Percentiles rank a stretch among this genome's conserved stretches.
Evolutionary conservation across 2,113 vertebrate genomes (phyloP).

Genomic region (Oreochromis aureus): DNA sequence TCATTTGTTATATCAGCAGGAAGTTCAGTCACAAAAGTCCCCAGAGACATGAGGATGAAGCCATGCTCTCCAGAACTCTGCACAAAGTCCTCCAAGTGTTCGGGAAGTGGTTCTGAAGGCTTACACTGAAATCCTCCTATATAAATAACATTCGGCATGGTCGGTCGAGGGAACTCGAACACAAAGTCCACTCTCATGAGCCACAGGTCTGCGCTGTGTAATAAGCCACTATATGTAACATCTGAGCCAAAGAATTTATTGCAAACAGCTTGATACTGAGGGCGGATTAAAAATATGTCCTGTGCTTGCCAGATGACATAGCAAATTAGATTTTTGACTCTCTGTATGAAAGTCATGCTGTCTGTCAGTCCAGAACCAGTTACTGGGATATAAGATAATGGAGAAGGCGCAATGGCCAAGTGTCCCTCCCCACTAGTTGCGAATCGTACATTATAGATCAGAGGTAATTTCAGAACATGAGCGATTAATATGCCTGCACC

Average conservation of each 20-base stretch:
- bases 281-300: conserved; percentile 2
- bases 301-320: conserved; percentile 25
- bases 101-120: conserved; percentile 53
- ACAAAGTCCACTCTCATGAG: conserved; percentile 75
- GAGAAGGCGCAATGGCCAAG: conserved; percentile 57
- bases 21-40: conserved; percentile 61
- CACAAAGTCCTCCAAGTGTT: conserved; percentile 66
- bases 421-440: conserved; percentile 58
- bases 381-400: conserved; percentile 63
- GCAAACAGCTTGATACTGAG: conserved; percentile 42
- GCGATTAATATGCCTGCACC: conserved; percentile 56
- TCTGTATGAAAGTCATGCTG: conserved; percentile 64
- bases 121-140: conserved; percentile 72
- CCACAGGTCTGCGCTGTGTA: conserved; percentile 69
- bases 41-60: conserved; percentile 72
- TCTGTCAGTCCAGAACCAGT: conserved; percentile 52
- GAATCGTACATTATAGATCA: conserved; percentile 66
- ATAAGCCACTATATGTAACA: conserved; percentile 49
- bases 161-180: conserved; percentile 73
- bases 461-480: conserved; percentile 55
- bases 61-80: conserved; percentile 70
- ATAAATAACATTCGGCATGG: conserved; percentile 72
- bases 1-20: conserved; percentile 49
- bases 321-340: conserved; percentile 53
- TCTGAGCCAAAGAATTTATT: conserved; percentile 59